Conservation (phyloP, 2,113 vertebrate genomes). For the Rhizomys pruinosus region DNA sequence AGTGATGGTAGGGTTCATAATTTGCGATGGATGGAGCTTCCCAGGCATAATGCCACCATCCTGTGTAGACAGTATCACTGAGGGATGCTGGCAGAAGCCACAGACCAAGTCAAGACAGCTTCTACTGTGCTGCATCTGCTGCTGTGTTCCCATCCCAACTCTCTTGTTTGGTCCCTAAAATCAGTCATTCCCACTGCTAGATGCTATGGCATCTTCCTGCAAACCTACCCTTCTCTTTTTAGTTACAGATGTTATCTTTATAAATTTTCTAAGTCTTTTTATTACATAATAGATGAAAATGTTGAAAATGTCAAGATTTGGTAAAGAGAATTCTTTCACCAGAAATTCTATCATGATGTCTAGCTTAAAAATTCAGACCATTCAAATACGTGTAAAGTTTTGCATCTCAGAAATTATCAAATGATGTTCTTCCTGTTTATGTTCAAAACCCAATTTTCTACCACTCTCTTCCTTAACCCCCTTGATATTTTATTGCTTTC, state of each 20-base stretch:
- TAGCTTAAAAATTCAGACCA: neutral
- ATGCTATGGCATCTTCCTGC: neutral
- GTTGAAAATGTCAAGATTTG: conserved; percentile 1
- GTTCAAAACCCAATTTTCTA: neutral
- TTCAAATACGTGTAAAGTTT: neutral
- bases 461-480: neutral
- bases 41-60: accelerated
- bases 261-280: neutral
- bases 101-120: neutral
- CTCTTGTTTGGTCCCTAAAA: neutral
- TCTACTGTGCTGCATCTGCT: neutral
- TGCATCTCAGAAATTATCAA: neutral
- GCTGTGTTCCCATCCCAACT: neutral
- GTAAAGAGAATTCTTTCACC: neutral
- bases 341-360: neutral
- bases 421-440: neutral
- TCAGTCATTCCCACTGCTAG: neutral
- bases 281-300: conserved; percentile 19
- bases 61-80: too few species aligned
- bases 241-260: neutral
- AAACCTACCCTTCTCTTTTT: neutral
- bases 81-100: neutral
- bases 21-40: neutral
- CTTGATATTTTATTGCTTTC: neutral
- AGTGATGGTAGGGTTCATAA: neutral